Evolutionary conservation across 2,888 invertebrate species (phyloP).

Genomic region (Enchytraeus crypticus): DNA sequence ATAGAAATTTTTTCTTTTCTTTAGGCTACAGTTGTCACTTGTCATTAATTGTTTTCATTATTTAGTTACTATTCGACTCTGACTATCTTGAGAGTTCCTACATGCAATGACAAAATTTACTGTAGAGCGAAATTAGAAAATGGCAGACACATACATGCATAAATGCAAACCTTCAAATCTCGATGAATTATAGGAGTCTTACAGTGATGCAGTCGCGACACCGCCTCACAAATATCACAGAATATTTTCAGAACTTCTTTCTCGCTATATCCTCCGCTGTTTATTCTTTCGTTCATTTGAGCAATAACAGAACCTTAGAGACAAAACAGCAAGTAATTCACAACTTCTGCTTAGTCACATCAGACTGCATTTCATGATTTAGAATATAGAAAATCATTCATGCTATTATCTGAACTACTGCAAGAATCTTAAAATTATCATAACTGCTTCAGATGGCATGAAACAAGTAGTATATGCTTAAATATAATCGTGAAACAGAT

Average conservation of each 20-base stretch:
- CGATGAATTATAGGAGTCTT: constrained; percentile 86
- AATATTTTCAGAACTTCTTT: constrained; percentile 71
- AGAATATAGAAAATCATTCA: no score
- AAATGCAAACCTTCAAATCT: constrained; percentile 65
- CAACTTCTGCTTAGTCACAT: neutral
- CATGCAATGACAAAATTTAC: neutral
- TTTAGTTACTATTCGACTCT: no score
- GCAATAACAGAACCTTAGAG: constrained; percentile 63
- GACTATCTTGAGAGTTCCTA: neutral
- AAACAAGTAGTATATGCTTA: no score
- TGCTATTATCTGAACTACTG: no score
- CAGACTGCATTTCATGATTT: neutral
- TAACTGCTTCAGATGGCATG: no score
- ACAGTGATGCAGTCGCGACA: constrained; percentile 79
- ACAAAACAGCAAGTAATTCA: neutral
- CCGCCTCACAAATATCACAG: constrained; percentile 83
- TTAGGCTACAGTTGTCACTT: no score
- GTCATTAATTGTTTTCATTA: no score
- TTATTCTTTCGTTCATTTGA: constrained; percentile 67
- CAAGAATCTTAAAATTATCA: no score
- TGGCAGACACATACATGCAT: neutral
- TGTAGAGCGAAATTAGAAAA: neutral
- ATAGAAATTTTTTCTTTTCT: no score
- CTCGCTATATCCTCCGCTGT: constrained; percentile 40
- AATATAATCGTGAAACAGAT: no score